phyloP scores from a whole-genome alignment of 2,113 vertebrate species.

The Catharus minimus region DNA sequence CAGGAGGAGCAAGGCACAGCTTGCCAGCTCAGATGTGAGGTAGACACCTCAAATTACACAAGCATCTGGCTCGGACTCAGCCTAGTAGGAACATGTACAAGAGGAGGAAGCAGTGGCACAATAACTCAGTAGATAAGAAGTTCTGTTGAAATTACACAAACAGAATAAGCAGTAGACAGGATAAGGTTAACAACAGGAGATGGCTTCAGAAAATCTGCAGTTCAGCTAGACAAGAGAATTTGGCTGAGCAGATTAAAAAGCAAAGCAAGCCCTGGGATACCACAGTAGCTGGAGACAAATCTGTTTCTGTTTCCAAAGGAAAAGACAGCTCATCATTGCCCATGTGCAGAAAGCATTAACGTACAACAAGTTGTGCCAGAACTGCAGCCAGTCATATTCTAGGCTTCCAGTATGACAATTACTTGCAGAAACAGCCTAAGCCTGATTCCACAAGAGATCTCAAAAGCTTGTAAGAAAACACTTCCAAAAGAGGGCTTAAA shows the following conservation, averaged over 20 bases:
- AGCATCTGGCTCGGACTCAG: neutral
- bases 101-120: neutral
- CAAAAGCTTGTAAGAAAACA: neutral
- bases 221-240: neutral
- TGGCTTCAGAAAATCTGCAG: neutral
- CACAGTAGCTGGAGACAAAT: neutral
- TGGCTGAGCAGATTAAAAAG: neutral
- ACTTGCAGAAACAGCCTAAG: neutral
- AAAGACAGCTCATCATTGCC: neutral
- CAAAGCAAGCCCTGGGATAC: neutral
- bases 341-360: slow-evolving; percentile 19
- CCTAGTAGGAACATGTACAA: neutral
- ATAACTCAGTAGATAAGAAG: neutral
- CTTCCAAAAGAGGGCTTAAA: neutral
- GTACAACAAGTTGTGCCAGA: neutral
- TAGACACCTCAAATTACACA: neutral
- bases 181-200: neutral
- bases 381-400: neutral
- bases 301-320: neutral
- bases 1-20: neutral
- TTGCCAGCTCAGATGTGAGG: neutral
- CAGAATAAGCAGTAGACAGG: neutral
- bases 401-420: neutral
- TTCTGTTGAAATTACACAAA: neutral
- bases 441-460: neutral